phyloP scores from a whole-genome alignment of 2,888 invertebrate genomes.

The Xiphydria camelus region DNA sequence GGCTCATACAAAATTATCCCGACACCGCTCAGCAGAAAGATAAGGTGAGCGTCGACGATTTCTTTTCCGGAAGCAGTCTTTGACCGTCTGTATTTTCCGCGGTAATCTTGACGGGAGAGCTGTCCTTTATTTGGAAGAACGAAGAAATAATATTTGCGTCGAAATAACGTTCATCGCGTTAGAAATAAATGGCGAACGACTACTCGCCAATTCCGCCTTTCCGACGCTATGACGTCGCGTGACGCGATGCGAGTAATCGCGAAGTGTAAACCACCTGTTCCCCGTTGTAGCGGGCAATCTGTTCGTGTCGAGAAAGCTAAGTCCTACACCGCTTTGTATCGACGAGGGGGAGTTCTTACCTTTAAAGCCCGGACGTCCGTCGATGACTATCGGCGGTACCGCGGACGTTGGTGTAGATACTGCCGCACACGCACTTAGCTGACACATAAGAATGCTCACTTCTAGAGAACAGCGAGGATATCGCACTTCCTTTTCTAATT shows the following conservation, averaged over 20 bases:
- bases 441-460: too few relatives aligned
- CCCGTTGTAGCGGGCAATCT: conserved; percentile 18
- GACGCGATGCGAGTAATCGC: conserved; percentile 37
- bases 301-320: conserved; percentile 6
- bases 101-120: neutral
- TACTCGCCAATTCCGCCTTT: too few relatives aligned
- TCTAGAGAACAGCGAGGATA: too few relatives aligned
- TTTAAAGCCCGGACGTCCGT: conserved; percentile 31
- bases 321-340: neutral
- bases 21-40: conserved; percentile 69
- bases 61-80: neutral
- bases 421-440: too few relatives aligned
- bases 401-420: too few relatives aligned
- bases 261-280: conserved; percentile 50
- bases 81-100: neutral
- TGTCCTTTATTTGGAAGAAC: neutral
- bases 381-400: conserved; percentile 20
- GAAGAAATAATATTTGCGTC: too few relatives aligned
- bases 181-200: too few relatives aligned
- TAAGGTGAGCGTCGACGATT: conserved; percentile 62
- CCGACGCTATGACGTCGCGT: conserved; percentile 43
- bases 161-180: too few relatives aligned
- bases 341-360: conserved; percentile 17
- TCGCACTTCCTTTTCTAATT: too few relatives aligned
- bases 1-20: conserved; percentile 72